phyloP scores from a whole-genome alignment of 2,797 vertebrate genomes.

The Girardinus metallicus region DNA sequence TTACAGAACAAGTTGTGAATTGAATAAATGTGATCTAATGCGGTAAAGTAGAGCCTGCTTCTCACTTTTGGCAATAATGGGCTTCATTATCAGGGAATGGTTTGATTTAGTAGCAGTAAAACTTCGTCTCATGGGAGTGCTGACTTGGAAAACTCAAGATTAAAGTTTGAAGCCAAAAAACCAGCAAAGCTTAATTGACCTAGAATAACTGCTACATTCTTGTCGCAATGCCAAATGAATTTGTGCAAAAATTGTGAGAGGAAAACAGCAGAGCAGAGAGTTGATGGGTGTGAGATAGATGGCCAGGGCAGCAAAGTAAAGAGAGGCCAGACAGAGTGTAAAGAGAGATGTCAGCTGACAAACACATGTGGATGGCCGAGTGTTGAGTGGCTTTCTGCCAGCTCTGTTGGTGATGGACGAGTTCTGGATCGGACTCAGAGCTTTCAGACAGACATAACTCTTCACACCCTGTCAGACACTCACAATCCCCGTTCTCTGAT shows the following conservation, averaged over 20 bases:
- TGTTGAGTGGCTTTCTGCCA: constrained; percentile 1
- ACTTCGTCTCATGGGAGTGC: neutral
- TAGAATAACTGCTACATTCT: neutral
- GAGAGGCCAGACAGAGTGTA: neutral
- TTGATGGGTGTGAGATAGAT: neutral
- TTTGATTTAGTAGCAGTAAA: neutral
- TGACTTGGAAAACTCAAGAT: neutral
- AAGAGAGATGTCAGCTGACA: neutral
- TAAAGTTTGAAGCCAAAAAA: neutral
- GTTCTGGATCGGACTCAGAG: neutral
- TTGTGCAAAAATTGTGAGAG: neutral
- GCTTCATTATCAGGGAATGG: neutral
- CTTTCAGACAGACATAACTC: neutral
- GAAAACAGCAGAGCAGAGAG: neutral
- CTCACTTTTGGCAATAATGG: neutral
- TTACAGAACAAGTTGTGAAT: neutral
- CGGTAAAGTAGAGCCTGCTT: neutral
- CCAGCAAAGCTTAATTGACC: neutral
- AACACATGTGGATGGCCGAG: neutral
- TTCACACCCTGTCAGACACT: neutral
- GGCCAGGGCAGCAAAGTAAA: neutral
- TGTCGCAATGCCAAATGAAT: neutral
- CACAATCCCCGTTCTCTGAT: neutral
- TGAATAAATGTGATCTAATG: neutral
- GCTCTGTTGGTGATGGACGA: neutral